These are phyloP conservation scores for Camptogramma bilineatum DNA, from an alignment of 2,888 invertebrate genomes.

Conservation along the genomic window DNA sequence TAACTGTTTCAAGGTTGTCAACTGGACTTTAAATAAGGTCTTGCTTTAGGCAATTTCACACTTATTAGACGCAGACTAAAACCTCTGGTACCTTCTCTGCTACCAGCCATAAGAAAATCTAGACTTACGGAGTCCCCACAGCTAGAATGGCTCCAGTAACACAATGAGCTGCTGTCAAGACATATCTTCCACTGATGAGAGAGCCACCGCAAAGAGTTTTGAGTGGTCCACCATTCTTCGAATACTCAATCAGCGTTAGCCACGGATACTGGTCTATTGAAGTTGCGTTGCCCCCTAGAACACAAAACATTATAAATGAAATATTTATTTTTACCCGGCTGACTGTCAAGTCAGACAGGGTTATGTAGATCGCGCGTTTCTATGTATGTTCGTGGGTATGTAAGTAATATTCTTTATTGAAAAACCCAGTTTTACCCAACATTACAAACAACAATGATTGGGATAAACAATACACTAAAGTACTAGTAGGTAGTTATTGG, in stretches of 20 bases:
- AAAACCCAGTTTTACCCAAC: too few relatives aligned
- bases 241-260: constrained; percentile 81
- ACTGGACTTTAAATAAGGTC: too few relatives aligned
- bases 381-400: too few relatives aligned
- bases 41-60: too few relatives aligned
- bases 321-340: too few relatives aligned
- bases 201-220: constrained; percentile 50
- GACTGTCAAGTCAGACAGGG: too few relatives aligned
- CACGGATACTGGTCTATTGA: constrained; percentile 85
- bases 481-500: too few relatives aligned
- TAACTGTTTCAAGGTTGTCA: background rate
- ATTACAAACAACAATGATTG: too few relatives aligned
- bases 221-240: constrained; percentile 73
- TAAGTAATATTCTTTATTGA: background rate
- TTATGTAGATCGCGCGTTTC: too few relatives aligned
- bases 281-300: constrained; percentile 22
- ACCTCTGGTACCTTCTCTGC: constrained; percentile 61
- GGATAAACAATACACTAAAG: too few relatives aligned
- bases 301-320: background rate
- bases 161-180: constrained; percentile 76
- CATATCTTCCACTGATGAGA: constrained; percentile 35
- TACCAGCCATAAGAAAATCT: background rate
- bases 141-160: constrained; percentile 58
- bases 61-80: too few relatives aligned
- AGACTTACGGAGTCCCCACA: constrained; percentile 21